phyloP scores from a whole-genome alignment of 64 coral and sea anemone species.

The Stichodactyla helianthus region DNA sequence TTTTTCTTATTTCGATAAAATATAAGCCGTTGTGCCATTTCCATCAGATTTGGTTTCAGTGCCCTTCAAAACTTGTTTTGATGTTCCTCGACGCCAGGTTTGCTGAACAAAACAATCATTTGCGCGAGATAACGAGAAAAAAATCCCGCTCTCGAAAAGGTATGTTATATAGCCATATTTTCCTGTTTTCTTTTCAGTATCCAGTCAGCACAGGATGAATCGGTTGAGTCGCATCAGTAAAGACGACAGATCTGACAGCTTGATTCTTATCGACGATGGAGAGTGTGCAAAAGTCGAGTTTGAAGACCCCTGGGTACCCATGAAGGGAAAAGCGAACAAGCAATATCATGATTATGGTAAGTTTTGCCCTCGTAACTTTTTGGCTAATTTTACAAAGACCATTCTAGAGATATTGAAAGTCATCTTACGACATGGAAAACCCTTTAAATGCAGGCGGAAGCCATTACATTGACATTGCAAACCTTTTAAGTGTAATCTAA shows the following conservation, averaged over 20 bases:
- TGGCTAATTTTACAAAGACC: not conserved
- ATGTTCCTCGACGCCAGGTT: too few relatives aligned
- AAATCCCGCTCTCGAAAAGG: not conserved
- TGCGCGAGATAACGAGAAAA: too few relatives aligned
- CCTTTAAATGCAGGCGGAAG: not conserved
- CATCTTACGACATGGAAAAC: not conserved
- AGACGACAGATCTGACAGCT: slow-evolving; percentile 7
- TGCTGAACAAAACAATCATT: not conserved
- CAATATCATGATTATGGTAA: slow-evolving; percentile 26
- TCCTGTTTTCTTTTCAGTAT: not conserved
- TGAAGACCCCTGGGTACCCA: slow-evolving; percentile 43
- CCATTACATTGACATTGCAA: not conserved
- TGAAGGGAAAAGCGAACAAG: not conserved
- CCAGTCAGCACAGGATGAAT: slow-evolving; percentile 2
- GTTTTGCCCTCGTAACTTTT: not conserved
- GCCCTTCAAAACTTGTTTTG: too few relatives aligned
- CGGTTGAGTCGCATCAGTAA: slow-evolving; percentile 21
- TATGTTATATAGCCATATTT: not conserved
- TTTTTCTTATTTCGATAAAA: too few relatives aligned
- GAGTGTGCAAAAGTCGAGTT: slow-evolving; percentile 11
- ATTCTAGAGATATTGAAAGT: not conserved
- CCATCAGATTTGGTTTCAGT: too few relatives aligned
- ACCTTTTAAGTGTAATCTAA: too few relatives aligned
- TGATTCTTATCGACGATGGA: not conserved
- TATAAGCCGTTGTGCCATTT: too few relatives aligned